These are phyloP conservation scores for Apostichopus californicus DNA, from an alignment of 35 echinoderm and acorn worm genomes.

Conservation along the genomic window DNA sequence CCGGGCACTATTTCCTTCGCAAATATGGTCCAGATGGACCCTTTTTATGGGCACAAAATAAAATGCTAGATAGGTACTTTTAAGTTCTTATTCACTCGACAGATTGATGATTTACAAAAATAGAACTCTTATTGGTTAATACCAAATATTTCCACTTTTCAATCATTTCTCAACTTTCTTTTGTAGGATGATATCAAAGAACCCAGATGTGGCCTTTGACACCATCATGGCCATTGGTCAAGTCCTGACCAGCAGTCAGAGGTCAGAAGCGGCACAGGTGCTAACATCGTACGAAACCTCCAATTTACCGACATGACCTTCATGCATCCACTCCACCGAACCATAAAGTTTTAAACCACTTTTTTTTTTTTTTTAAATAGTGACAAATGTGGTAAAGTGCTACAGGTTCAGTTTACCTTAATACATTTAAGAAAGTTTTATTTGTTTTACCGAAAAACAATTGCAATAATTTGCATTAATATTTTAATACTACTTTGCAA, in stretches of 20 bases:
- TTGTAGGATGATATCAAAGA: conserved; percentile 73
- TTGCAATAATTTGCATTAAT: neutral
- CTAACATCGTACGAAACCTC: conserved; percentile 62
- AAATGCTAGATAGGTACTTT: neutral
- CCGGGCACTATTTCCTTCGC: no score
- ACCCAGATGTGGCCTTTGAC: conserved; percentile 95
- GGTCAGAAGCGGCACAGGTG: conserved; percentile 67
- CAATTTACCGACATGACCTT: conserved; percentile 24
- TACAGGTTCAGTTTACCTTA: neutral
- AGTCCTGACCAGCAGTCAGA: conserved; percentile 74
- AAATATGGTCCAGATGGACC: no score
- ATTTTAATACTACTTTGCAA: no score
- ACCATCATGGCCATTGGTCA: conserved; percentile 91
- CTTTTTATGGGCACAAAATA: no score
- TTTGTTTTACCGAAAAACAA: neutral
- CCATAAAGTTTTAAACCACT: neutral
- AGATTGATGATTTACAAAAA: neutral
- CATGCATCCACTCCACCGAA: neutral
- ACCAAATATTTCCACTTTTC: neutral
- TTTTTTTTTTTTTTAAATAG: neutral
- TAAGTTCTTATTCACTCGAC: neutral
- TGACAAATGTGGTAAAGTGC: no score
- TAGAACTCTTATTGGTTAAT: no score
- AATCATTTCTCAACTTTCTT: conserved; percentile 4
- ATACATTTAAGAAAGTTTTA: neutral